A percentile compares a stretch with the other conserved stretches of the same genome.
phyloP scores from a whole-genome alignment of 92 coral and sea anemone genomes.

The Siderastrea radians region DNA sequence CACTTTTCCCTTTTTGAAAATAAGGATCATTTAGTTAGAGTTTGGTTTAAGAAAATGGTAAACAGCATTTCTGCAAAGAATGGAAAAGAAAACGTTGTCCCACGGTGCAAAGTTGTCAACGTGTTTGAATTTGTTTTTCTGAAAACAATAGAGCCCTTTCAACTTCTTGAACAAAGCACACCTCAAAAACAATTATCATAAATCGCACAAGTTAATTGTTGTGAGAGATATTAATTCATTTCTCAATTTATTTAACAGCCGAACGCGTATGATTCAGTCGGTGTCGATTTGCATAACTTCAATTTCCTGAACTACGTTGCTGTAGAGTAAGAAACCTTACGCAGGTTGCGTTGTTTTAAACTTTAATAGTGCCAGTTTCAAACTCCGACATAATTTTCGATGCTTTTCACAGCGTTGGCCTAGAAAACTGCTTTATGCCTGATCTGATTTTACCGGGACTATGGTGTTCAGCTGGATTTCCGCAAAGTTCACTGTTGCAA shows the following conservation, averaged over 20 bases:
- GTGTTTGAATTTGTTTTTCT: constrained; percentile 15
- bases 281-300: constrained; percentile 23
- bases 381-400: not conserved
- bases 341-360: no score
- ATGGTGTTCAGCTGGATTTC: constrained; percentile 28
- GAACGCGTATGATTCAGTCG: not conserved
- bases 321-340: not conserved
- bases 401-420: not conserved
- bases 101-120: constrained; percentile 15
- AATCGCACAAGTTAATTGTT: constrained; percentile 3
- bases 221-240: not conserved
- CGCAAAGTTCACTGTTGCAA: constrained; percentile 4
- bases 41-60: not conserved
- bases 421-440: not conserved
- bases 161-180: constrained; percentile 32
- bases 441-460: not conserved
- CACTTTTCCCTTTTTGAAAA: not conserved
- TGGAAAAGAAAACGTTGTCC: not conserved
- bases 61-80: not conserved
- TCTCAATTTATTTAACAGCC: constrained; percentile 1
- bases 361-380: not conserved
- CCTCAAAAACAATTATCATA: not conserved
- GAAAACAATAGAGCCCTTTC: constrained; percentile 16
- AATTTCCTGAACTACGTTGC: not conserved
- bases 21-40: not conserved